Conservation (phyloP, 2,888 invertebrate genomes). For the Notodonta dromedarius region DNA sequence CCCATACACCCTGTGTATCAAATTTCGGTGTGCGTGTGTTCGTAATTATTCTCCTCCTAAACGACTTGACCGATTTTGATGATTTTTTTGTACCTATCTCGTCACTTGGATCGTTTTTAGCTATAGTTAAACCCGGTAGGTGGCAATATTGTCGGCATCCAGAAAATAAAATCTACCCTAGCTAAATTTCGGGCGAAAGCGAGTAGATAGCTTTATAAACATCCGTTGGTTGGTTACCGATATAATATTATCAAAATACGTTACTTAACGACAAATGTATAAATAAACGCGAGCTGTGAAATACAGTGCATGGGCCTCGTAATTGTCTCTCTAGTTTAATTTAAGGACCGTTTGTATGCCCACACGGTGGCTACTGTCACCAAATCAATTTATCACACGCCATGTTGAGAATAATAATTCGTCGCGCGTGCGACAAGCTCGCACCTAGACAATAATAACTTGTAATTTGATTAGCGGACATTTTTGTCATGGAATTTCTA, state of each 20-base stretch:
- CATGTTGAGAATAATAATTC: slow-evolving; percentile 68
- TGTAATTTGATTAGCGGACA: slow-evolving; percentile 62
- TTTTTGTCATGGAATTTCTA: slow-evolving; percentile 47
- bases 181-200: no score
- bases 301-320: slow-evolving; percentile 48
- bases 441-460: slow-evolving; percentile 70
- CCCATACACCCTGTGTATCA: no score
- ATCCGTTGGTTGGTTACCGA: slow-evolving; percentile 17
- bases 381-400: slow-evolving; percentile 73
- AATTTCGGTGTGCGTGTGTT: no score
- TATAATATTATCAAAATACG: slow-evolving; percentile 28
- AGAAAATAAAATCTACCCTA: no score
- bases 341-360: slow-evolving; percentile 68
- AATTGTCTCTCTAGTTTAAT: slow-evolving; percentile 57
- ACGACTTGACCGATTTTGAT: no score
- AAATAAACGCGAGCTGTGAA: slow-evolving; percentile 52
- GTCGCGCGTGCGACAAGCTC: slow-evolving; percentile 63
- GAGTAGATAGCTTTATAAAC: not conserved
- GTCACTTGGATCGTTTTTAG: no score
- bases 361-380: slow-evolving; percentile 61
- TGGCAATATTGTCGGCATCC: no score
- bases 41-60: no score
- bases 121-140: not conserved
- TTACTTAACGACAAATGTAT: slow-evolving; percentile 39
- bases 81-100: no score